Evolutionary conservation across 2,113 vertebrate species (phyloP), one percentile per base, ranked within the genome.

Genomic region (Atractosteus spatula): DNA sequence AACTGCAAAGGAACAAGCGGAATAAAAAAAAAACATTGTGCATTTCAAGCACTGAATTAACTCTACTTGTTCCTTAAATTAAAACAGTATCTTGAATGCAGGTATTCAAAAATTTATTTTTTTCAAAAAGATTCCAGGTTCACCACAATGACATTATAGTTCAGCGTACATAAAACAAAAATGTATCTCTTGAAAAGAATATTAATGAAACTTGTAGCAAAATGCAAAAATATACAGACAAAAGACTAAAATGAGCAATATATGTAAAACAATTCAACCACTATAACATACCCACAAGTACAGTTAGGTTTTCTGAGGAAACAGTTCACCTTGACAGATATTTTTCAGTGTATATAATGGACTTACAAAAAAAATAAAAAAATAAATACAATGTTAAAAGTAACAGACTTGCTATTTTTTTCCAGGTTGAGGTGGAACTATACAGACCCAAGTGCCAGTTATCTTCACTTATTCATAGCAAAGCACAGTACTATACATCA

Each of bases 61-160:
- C 29, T 29, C 29, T 29, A 29, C 29, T 29, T 29, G 29, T 29
- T 29, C 29, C 29, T 29, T 29, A 29, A 29, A 29, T 29, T 29
- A 29, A 29, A 29, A 29, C 29, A 29, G 29, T 29, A 29, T 29
- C 29, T 29, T 29, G 29, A 29, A 59, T 8, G 1, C 57, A 59
- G 57, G 4, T 59, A 59, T 59, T 59, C 57, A 59, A 59, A 59
- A 54, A 10, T 68, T 55, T 41, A 45, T 41, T 55, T 41, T 41
- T 45, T 8, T n/a, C 16, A 17, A 68, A 68, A 55, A 68, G 47
- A 41, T 55, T 68, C 45, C 47, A 55, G 47, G 8, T 68, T 55
- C 11, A 68, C 44, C 66, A 68, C 66, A 55, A 68, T 29, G n/a
- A 68, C 44, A 29, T 29, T 29, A 67, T 16, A 8, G 66, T 54